Base-by-base conservation (phyloP, 1,140 invertebrate genomes). In the Euglossa dilemma region DNA sequence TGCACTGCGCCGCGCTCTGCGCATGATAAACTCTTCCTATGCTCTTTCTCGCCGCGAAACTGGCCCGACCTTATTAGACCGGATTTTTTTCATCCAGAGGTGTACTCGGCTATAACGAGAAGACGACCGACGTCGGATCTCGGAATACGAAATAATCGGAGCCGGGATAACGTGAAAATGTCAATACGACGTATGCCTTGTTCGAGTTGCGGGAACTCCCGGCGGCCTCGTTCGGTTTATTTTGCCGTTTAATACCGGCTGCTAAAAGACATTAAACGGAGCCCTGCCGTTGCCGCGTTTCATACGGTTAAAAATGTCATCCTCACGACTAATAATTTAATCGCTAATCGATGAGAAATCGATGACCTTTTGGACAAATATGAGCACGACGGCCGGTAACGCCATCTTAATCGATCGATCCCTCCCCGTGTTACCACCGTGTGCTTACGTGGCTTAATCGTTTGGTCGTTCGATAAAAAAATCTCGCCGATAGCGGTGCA, bases 341-440 rank as follows among this genome's bases (percentile, higher is more conserved):
- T 77, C 52, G 67, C 56, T 83, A 77, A 88, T 89, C 87, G 87
- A 89, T 88, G 87, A 89, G 87, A 88, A 88, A 89, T 89, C 84
- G 66, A 59, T 86, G 81, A 89, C 87, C 87, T 89, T 89, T 89
- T 69, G 18, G 85, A 64, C 85, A 76, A 72, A 87, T 77, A 72
- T 61, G 77, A 84, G 50, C 80, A 59, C 59, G 45, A 36, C 45
- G 77, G 54, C 28, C 6, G 43, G 14, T 16, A 54, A 56, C 56
- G 28, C 6, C n/a, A 54, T 45, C 56, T 69, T 77, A 77, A 70
- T 77, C 47, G 63, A 70, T 77, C 47, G 63, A 52, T 61, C 0
- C 50, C 43, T 66, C 47, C 16, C 11, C n/a, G 28, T 23, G 28
- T 63, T 25, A 52, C 36, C 14, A 16, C 66, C 25, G 3, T 20